Base-by-base conservation (phyloP, 2,888 invertebrate genomes). In the Luperina nickerlii region DNA sequence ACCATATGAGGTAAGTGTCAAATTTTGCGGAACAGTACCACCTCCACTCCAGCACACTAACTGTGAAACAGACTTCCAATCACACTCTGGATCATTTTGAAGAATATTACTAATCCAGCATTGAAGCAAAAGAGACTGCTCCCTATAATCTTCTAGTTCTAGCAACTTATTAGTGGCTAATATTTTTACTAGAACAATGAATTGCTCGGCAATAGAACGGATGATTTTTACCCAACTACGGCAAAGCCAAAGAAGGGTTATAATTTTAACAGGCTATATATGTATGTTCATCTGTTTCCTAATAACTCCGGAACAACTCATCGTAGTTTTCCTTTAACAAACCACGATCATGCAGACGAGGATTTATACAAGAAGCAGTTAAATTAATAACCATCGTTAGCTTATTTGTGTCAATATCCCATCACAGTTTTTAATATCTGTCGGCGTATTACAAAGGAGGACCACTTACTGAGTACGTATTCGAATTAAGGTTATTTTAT, bases 401-500 rank as follows among this genome's bases (percentile, higher is more conserved):
- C 66, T 27, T 57, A n/a, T 79, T 71, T 67, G 24, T 57, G 67
- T 54, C 62, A 74, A 67, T 83, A 67, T 68, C 15, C 42, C 62
- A 51, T 74, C 48, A 7, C 72, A 66, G 57, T 67, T 83, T 78
- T 57, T 79, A 74, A 71, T 74, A 63, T 70, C 62, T 78, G 78
- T 83, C 83, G 83, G 82, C 78, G 7, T 57, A 48, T 2, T n/a
- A 27, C 38, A 82, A 78, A 78, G n/a, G 48, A 0, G 24, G n/a
- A 42, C 51, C 72, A 77, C n/a, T 83, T 73, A 77, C 72, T 60
- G 54, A 11, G 24, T 38, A 20, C 54, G 51, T 71, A 74, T 62
- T 70, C 45, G 51, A 62, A 62, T 70, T 69, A 65, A 78, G 65
- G 15, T 74, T 70, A 83, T 82, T 78, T 83, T 82, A 78, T 78